phyloP scores from a whole-genome alignment of 2,797 vertebrate species.

The Rhinella marina region DNA sequence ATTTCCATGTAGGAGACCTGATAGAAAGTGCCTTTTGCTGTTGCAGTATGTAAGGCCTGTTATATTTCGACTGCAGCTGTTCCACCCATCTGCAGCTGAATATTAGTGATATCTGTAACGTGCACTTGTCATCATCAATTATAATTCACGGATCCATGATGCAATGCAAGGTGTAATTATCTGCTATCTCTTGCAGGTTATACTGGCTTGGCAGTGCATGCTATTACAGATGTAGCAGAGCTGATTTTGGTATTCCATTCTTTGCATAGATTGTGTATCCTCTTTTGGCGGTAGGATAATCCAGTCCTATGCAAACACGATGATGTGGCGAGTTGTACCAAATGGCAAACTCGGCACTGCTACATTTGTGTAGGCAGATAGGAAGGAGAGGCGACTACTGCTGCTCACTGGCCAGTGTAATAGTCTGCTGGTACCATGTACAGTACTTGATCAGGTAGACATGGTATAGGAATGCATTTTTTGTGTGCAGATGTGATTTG shows the following conservation, averaged over 20 bases:
- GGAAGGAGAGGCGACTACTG: not conserved
- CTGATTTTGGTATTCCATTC: too few species aligned
- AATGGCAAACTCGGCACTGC: constrained; percentile 3
- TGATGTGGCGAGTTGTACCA: not conserved
- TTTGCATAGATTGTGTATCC: too few species aligned
- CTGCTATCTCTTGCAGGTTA: not conserved
- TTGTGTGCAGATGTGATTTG: constrained; percentile 32
- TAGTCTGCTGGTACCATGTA: not conserved
- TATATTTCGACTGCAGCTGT: constrained; percentile 48
- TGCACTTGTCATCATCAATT: not conserved
- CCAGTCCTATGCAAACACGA: not conserved
- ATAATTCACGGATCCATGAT: not conserved
- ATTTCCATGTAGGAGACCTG: not conserved
- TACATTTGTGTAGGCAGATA: not conserved
- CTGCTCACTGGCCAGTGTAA: not conserved
- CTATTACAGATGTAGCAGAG: too few species aligned
- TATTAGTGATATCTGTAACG: not conserved
- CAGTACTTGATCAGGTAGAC: constrained; percentile 5
- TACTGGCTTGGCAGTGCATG: too few species aligned
- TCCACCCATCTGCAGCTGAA: constrained; percentile 46
- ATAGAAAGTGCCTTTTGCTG: not conserved
- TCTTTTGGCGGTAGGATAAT: too few species aligned
- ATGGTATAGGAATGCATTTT: constrained; percentile 44
- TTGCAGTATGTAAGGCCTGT: constrained; percentile 47
- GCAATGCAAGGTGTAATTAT: not conserved